Conservation (phyloP, 2,797 vertebrate genomes). For the Oophaga sylvatica region DNA sequence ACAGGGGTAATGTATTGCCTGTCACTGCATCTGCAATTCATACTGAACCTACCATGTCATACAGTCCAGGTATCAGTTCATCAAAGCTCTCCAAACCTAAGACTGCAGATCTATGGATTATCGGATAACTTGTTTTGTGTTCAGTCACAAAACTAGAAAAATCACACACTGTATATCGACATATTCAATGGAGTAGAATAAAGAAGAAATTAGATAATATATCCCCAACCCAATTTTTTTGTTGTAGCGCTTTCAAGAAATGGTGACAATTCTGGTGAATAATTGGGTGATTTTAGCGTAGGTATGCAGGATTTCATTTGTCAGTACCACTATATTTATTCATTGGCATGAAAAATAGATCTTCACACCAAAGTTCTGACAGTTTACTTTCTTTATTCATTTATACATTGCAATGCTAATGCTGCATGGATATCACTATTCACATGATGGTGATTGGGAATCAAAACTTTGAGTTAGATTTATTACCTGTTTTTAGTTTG, state of each 20-base stretch:
- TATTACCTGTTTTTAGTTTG: too few species aligned
- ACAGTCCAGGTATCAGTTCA: conserved; percentile 3
- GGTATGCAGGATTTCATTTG: conserved; percentile 21
- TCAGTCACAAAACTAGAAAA: not conserved
- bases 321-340: conserved; percentile 27
- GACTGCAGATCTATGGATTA: not conserved
- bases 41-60: not conserved
- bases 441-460: not conserved
- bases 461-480: not conserved
- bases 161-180: not conserved
- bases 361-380: not conserved
- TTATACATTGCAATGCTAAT: not conserved
- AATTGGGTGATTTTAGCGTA: conserved; percentile 12
- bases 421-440: not conserved
- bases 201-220: not conserved
- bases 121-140: conserved; percentile 1
- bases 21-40: conserved; percentile 13
- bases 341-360: conserved; percentile 2
- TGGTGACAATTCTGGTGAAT: not conserved
- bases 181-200: not conserved
- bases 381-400: not conserved
- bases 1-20: conserved; percentile 9
- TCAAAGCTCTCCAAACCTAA: not conserved
- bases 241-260: not conserved
- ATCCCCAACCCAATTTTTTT: not conserved